These are phyloP conservation scores for Leptinotarsa juncta DNA, from an alignment of 2,888 invertebrate species.

Conservation along the genomic window DNA sequence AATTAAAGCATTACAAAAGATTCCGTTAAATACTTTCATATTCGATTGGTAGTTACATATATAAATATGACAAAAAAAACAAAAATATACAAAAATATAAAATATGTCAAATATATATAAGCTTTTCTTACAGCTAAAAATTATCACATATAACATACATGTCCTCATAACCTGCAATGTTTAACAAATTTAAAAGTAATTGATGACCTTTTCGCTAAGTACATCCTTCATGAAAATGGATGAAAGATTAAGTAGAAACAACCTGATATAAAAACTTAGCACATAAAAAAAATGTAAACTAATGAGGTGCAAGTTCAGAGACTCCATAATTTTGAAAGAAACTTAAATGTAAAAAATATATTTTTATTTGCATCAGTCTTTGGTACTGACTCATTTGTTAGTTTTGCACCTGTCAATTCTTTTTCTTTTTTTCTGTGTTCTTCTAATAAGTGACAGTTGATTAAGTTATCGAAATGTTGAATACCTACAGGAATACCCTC, in stretches of 20 bases:
- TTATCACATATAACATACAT: conserved; percentile 52
- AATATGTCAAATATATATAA: conserved; percentile 48
- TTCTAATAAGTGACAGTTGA: too few species aligned
- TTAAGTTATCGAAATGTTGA: too few species aligned
- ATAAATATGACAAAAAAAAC: conserved; percentile 43
- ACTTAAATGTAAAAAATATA: too few species aligned
- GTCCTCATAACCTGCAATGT: conserved; percentile 41
- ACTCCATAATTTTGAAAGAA: background rate
- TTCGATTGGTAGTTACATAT: conserved; percentile 41
- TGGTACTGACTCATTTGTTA: too few species aligned
- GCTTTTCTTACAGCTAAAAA: conserved; percentile 50
- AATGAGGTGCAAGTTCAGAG: background rate
- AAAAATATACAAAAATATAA: conserved; percentile 43
- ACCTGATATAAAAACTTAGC: background rate
- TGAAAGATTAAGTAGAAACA: background rate
- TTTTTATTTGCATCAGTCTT: too few species aligned
- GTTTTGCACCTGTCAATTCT: too few species aligned
- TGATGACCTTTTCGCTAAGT: conserved; percentile 9
- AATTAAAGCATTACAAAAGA: conserved; percentile 38
- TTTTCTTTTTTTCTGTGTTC: too few species aligned
- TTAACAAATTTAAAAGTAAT: conserved; percentile 26
- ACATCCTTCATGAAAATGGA: conserved; percentile 7
- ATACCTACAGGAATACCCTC: too few species aligned
- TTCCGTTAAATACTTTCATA: conserved; percentile 31
- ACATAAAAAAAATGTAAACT: background rate